Evolutionary conservation across 2,797 vertebrate genomes (phyloP), one percentile per base, ranked within the genome.

Genomic region (Centropyge bicolor): DNA sequence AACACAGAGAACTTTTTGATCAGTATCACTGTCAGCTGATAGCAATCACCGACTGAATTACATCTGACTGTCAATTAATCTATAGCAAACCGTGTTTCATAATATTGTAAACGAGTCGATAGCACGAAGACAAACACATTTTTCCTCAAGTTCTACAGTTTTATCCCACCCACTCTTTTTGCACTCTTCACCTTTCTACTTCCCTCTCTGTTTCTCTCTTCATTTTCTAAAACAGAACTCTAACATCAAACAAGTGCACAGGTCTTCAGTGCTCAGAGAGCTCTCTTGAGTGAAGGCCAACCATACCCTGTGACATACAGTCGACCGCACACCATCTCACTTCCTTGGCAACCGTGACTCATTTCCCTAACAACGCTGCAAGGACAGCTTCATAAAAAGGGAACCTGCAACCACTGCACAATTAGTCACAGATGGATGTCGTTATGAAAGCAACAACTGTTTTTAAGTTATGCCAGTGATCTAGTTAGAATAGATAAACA

Each of bases 271-370:
- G 27, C 65, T 69, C 13, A 0, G 2, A 74, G 40, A 80, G 78
- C 66, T 71, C 76, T 78, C 63, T 82, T 41, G 46, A 85, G 81
- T 78, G 84, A 94, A 94, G 91, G 90, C 88, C 86, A 82, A 84
- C 76, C 74, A 12, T 83, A 90, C 66, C 84, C 76, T 90, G 80
- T 82, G 78, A 90, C 80, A 86, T 51, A 45, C 85, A 93, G 88
- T 88, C 88, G 88, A 94, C 93, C 93, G 81, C 94, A 95, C 90
- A 84, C 87, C 76, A 72, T 86, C 87, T 90, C 90, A 94, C 94
- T 95, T 94, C 95, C 94, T 95, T 95, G 90, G 92, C 78, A 93
- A 95, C 94, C 4, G 35, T 92, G 93, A 94, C 86, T 95, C 92
- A 95, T 94, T 95, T 95, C 95, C 95, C 89, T 92, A 91, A 91